Evolutionary conservation across 2,797 vertebrate species (phyloP).

Genomic region (Takifugu ocellatus): DNA sequence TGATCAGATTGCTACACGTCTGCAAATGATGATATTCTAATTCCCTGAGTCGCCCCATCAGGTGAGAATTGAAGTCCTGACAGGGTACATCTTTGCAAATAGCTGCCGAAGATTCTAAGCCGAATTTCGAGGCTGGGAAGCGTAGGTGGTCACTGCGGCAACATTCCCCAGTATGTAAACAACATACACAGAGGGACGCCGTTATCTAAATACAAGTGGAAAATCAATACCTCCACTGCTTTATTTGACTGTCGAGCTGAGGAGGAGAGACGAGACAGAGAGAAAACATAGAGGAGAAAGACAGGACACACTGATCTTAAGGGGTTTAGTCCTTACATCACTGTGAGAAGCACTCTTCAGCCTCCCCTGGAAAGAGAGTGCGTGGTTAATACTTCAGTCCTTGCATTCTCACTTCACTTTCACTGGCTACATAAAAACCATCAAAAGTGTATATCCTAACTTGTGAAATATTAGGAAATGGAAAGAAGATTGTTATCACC

Average conservation of each 20-base stretch:
- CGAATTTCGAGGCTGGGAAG: constrained; percentile 14
- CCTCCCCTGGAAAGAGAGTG: constrained; percentile 97
- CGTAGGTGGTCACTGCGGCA: constrained; percentile 22
- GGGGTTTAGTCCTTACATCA: constrained; percentile 91
- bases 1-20: too few species aligned
- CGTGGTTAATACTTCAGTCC: constrained; percentile 70
- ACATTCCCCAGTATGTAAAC: constrained; percentile 27
- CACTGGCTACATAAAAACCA: constrained; percentile 23
- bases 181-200: constrained; percentile 28
- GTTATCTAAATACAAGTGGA: constrained; percentile 45
- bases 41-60: not conserved
- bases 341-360: constrained; percentile 99
- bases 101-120: constrained; percentile 7
- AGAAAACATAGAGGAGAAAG: constrained; percentile 64
- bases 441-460: constrained; percentile 18
- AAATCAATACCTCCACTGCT: constrained; percentile 59
- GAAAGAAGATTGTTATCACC: constrained; percentile 1
- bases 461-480: constrained; percentile 15
- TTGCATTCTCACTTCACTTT: constrained; percentile 47
- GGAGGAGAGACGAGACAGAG: constrained; percentile 55
- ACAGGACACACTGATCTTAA: constrained; percentile 82
- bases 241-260: constrained; percentile 65
- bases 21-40: constrained; percentile 2
- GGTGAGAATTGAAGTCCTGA: constrained; percentile 1
- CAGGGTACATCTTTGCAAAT: constrained; percentile 10